Evolutionary conservation across 2,888 invertebrate genomes (phyloP), one percentile per base, ranked within the genome.

Genomic region (Macrophya annulata): DNA sequence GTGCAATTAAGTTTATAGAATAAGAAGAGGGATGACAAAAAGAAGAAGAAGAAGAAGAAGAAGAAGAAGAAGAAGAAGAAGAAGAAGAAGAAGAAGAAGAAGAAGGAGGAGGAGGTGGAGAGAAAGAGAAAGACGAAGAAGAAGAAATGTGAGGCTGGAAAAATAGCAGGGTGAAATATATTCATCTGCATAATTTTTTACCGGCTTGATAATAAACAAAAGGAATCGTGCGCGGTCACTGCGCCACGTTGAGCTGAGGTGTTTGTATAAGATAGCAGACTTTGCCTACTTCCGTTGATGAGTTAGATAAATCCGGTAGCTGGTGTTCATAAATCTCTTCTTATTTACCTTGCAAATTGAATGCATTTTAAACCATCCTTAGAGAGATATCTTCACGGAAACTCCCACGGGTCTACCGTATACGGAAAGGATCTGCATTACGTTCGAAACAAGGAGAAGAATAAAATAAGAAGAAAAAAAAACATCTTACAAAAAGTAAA

Each of bases 301-400:
- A 81, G 81, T 81, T 81, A 51, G 59, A 81, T 81, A 81, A 81
- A 81, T 81, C 81, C 25, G 59, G 59, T 62, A 40, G 59, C 17
- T 40, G 43, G 31, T 65, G 65, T 85, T 83, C 86, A 84, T 87
- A 84, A 87, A 87, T 88, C 86, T 86, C 86, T 48, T 68, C 81
- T 87, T 86, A 88, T 88, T 88, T 87, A 87, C 85, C 85, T 86
- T 88, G 85, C 83, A 86, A 87, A 87, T 87, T 87, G 85, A 87
- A 84, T 85, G 85, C 85, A 85, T 86, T 86, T 81, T 48, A 68
- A 84, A 62, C 81, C 59, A 62, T 37, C 81, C 81, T 25, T 9
- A 0, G 21, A 81, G 81, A 31, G 48, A 77, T n/a, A 37, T 77
- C 15, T 9, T 21, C 21, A 10, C 25, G n/a, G 51, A 2, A 77